Conservation (phyloP, 2,113 vertebrate species). For the Tringa solitaria region DNA sequence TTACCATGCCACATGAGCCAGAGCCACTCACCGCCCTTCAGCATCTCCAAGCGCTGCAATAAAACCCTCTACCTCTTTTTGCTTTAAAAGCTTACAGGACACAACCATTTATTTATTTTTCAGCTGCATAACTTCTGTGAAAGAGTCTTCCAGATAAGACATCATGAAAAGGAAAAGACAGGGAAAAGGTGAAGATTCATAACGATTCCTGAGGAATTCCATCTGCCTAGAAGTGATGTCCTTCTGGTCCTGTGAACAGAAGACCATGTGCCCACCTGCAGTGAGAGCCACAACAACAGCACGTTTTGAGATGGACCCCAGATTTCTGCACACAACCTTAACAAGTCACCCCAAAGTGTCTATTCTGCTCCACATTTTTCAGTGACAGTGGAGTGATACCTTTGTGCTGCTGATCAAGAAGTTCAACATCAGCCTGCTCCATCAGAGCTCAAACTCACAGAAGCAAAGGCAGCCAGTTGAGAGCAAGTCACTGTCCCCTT, state of each 20-base stretch:
- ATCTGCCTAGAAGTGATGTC: background rate
- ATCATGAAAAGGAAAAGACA: background rate
- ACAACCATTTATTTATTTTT: background rate
- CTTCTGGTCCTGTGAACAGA: background rate
- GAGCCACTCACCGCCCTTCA: background rate
- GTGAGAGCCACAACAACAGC: rapidly evolving
- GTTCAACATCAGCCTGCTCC: rapidly evolving
- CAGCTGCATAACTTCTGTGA: background rate
- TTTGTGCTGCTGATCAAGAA: background rate
- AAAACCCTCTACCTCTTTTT: background rate
- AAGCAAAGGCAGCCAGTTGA: background rate
- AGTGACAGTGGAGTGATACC: background rate
- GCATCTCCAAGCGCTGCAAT: background rate
- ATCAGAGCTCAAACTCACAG: background rate
- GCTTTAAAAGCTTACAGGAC: background rate
- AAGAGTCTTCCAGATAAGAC: background rate
- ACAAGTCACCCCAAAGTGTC: background rate
- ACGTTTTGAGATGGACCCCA: background rate
- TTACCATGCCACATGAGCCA: background rate
- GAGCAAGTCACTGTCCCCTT: background rate
- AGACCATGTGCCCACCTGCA: too few species aligned
- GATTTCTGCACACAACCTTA: background rate
- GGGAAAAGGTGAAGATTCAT: background rate
- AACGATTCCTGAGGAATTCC: background rate
- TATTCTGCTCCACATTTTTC: background rate